phyloP scores from a whole-genome alignment of 2,113 vertebrate species.

The Heloderma charlesbogerti region DNA sequence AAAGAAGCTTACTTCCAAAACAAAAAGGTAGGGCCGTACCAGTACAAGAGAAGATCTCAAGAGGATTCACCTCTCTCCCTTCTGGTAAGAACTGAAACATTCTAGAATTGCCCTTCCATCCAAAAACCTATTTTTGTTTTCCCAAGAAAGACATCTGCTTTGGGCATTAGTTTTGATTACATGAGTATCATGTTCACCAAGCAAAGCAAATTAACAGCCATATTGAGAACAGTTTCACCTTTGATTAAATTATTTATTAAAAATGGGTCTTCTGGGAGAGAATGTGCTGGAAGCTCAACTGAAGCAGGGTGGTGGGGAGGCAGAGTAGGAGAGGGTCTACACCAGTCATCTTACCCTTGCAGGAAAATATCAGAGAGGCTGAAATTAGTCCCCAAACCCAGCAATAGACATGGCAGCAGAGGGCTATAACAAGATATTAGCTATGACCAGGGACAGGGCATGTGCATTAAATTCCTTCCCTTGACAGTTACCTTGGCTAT shows the following conservation, averaged over 20 bases:
- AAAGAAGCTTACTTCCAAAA: not conserved
- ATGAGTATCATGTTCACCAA: rapidly evolving
- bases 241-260: not conserved
- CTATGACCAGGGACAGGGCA: not conserved
- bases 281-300: not conserved
- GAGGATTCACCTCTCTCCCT: not conserved
- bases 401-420: not conserved
- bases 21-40: not conserved
- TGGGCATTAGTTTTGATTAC: slow-evolving; percentile 48
- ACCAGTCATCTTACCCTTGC: not conserved
- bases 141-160: slow-evolving; percentile 55
- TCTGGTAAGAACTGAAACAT: not conserved
- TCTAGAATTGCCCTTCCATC: not conserved
- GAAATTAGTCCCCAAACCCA: not conserved
- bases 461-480: not conserved
- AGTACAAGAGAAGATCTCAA: not conserved
- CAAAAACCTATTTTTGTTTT: slow-evolving; percentile 34
- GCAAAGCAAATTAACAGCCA: slow-evolving; percentile 10
- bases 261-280: not conserved
- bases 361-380: not conserved
- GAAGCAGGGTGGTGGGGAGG: not conserved
- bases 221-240: slow-evolving; percentile 43
- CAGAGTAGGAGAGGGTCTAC: not conserved
- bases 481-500: not conserved
- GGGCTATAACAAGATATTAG: not conserved